phyloP scores from a whole-genome alignment of 2,888 invertebrate genomes.

The Synanthedon vespiformis region DNA sequence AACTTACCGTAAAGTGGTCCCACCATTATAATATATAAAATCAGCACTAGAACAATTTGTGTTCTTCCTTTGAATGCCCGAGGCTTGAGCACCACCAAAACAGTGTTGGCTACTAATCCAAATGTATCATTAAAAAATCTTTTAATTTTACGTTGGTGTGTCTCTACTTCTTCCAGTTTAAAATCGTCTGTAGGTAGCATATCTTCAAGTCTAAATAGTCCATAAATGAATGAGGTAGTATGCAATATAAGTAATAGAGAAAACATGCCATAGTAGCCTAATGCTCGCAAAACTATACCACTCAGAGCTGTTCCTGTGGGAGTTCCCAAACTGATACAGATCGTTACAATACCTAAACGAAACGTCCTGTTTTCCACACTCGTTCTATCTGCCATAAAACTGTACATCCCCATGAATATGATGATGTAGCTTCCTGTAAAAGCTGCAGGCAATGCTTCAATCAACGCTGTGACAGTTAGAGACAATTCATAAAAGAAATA shows the following conservation, averaged over 20 bases:
- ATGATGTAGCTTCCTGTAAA: constrained; percentile 72
- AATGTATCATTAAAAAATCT: constrained; percentile 35
- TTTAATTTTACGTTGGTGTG: constrained; percentile 16
- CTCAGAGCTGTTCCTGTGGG: constrained; percentile 66
- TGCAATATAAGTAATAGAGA: constrained; percentile 41
- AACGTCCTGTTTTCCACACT: constrained; percentile 72
- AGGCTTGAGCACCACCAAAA: constrained; percentile 45
- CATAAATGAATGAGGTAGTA: constrained; percentile 42
- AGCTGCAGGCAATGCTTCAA: constrained; percentile 71
- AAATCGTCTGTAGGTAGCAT: constrained; percentile 19
- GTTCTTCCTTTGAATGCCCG: constrained; percentile 39
- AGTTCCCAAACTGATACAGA: constrained; percentile 62
- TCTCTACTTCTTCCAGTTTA: constrained; percentile 9
- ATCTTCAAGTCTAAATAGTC: constrained; percentile 50
- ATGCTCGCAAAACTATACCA: constrained; percentile 51
- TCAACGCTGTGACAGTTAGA: constrained; percentile 57
- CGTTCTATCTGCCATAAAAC: constrained; percentile 73
- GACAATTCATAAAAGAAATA: constrained; percentile 68
- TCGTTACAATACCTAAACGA: constrained; percentile 71
- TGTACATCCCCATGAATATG: constrained; percentile 72
- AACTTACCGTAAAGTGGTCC: constrained; percentile 63
- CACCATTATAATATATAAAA: constrained; percentile 54
- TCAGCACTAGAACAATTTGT: constrained; percentile 47
- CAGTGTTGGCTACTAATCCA: constrained; percentile 45
- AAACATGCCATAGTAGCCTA: constrained; percentile 64